These are phyloP conservation scores for Orgyia antiqua DNA, from an alignment of 2,888 invertebrate genomes.

Conservation along the genomic window DNA sequence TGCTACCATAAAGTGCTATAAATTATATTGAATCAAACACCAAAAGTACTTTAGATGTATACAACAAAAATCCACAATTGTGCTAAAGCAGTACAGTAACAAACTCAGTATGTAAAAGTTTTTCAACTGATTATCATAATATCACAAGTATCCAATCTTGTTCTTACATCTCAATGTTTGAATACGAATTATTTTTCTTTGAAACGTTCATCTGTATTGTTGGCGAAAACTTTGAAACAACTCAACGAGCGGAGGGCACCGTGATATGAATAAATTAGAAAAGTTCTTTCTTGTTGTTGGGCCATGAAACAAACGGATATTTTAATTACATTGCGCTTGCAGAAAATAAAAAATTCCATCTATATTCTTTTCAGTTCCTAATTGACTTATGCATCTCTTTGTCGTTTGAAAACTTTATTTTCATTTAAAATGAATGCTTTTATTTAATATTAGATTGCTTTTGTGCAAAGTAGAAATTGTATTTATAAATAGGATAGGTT, in stretches of 20 bases:
- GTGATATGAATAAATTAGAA: conserved; percentile 76
- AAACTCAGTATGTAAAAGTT: conserved; percentile 2
- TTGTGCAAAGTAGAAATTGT: too few species aligned
- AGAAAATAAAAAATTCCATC: conserved; percentile 6
- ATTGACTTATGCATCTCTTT: conserved; percentile 5
- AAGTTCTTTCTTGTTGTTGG: conserved; percentile 44
- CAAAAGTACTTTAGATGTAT: too few species aligned
- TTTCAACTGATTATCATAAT: conserved; percentile 21
- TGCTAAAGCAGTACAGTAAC: not conserved
- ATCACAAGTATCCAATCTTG: conserved; percentile 25
- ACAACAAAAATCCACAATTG: too few species aligned
- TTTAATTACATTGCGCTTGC: conserved; percentile 9
- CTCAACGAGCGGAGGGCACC: conserved; percentile 55
- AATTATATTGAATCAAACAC: too few species aligned
- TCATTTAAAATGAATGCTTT: too few species aligned
- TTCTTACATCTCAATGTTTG: conserved; percentile 27
- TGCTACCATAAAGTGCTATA: too few species aligned
- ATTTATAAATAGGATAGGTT: too few species aligned
- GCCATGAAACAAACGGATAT: conserved; percentile 19
- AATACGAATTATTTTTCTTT: conserved; percentile 44
- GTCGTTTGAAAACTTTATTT: not conserved
- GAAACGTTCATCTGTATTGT: conserved; percentile 62
- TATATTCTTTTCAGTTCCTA: not conserved
- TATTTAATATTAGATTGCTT: too few species aligned
- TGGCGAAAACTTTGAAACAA: conserved; percentile 56